Conservation (phyloP, 2,113 vertebrate species). For the Nesoenas mayeri region DNA sequence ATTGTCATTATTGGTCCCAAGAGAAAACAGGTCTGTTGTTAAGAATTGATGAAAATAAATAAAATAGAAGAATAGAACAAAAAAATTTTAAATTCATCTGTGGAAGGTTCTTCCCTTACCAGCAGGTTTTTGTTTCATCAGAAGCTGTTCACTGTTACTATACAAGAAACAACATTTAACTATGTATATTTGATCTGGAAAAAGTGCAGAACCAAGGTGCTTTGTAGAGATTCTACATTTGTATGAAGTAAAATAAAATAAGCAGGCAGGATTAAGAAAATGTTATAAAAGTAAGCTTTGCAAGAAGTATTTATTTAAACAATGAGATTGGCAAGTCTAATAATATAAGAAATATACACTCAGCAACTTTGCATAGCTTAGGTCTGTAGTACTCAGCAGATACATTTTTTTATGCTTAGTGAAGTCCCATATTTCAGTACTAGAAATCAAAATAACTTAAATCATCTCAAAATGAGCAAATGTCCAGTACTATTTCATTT, state of each 20-base stretch:
- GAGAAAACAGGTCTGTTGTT: not conserved
- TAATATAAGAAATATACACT: conserved; percentile 26
- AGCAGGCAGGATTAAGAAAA: conserved; percentile 49
- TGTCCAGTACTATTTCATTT: not conserved
- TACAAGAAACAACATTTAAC: conserved; percentile 11
- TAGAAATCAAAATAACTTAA: not conserved
- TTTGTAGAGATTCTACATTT: conserved; percentile 8
- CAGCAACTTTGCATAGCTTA: conserved; percentile 2
- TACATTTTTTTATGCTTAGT: not conserved
- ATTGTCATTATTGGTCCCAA: not conserved
- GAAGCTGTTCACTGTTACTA: not conserved
- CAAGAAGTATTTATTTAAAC: conserved; percentile 65
- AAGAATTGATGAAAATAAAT: not conserved
- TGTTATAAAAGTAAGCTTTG: conserved; percentile 48
- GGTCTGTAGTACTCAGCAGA: conserved; percentile 39
- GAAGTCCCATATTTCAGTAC: conserved; percentile 7
- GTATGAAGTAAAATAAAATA: conserved; percentile 62
- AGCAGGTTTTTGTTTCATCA: not conserved
- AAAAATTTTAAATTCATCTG: not conserved
- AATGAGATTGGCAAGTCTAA: conserved; percentile 31
- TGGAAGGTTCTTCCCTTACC: not conserved
- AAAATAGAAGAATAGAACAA: not conserved
- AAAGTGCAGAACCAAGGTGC: not conserved
- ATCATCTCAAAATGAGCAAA: not conserved
- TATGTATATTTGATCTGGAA: conserved; percentile 14